Conservation (phyloP, 1,140 invertebrate genomes). For the Catajapyx aquilonaris region DNA sequence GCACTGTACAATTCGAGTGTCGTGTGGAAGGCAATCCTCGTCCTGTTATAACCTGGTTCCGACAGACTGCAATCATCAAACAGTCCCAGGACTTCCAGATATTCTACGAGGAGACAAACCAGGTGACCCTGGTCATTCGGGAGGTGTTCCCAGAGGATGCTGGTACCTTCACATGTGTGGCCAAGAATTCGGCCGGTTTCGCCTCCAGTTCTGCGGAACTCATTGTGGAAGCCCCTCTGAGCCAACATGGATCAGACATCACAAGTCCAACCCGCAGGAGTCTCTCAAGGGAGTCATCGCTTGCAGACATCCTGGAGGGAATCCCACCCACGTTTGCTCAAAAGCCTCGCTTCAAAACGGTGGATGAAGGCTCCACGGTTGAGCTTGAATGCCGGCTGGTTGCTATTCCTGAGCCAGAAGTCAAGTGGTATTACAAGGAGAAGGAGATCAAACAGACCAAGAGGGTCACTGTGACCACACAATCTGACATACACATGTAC, state of each 20-base stretch:
- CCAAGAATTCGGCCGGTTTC: conserved; percentile 84
- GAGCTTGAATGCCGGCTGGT: conserved; percentile 65
- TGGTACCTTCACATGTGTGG: conserved; percentile 86
- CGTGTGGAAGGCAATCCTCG: conserved; percentile 71
- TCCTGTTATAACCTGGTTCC: conserved; percentile 87
- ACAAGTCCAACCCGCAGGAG: conserved; percentile 55
- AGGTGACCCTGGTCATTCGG: conserved; percentile 74
- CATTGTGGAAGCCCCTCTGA: conserved; percentile 62
- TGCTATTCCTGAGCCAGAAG: conserved; percentile 73
- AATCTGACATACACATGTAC: conserved; percentile 79
- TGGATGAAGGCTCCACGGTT: conserved; percentile 55
- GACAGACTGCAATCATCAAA: conserved; percentile 78
- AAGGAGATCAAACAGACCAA: conserved; percentile 42
- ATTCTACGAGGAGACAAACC: conserved; percentile 78
- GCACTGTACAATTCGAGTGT: conserved; percentile 72
- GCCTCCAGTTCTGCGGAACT: conserved; percentile 79
- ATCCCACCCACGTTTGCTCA: conserved; percentile 82
- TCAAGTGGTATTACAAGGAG: conserved; percentile 59
- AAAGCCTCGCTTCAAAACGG: conserved; percentile 61
- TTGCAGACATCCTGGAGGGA: conserved; percentile 75
- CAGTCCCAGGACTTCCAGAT: conserved; percentile 61
- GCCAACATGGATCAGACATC: conserved; percentile 69
- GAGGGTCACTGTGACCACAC: conserved; percentile 41
- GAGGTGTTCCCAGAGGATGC: conserved; percentile 96
- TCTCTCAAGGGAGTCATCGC: conserved; percentile 64